Percentiles rank a stretch among this genome's conserved stretches.
phyloP scores from a whole-genome alignment of 2,113 vertebrate species.

The Otocyon megalotis region DNA sequence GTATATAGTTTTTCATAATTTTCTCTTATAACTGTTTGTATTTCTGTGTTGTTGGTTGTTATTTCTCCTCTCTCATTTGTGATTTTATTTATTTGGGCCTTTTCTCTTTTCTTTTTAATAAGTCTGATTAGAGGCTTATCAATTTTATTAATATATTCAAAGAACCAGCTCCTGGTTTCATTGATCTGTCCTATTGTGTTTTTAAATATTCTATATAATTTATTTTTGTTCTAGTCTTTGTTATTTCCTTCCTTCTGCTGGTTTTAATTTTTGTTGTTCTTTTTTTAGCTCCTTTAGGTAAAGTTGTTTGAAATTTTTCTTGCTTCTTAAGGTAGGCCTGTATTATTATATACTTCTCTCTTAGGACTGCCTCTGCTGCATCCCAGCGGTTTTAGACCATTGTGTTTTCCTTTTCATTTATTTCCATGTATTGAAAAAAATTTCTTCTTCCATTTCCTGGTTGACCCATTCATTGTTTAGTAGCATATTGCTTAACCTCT shows the following conservation, averaged over 20 bases:
- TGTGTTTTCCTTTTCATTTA: background rate
- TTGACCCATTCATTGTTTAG: background rate
- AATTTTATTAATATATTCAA: background rate
- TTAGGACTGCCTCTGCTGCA: background rate
- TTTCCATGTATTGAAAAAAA: background rate
- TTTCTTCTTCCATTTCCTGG: background rate
- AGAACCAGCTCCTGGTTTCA: background rate
- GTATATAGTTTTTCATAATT: background rate
- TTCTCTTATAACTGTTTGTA: background rate
- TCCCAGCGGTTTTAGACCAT: background rate
- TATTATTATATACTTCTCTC: background rate
- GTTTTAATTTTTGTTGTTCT: background rate
- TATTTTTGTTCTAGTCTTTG: background rate
- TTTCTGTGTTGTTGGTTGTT: background rate
- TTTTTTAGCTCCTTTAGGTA: background rate
- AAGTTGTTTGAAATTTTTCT: background rate
- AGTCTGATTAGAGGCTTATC: background rate
- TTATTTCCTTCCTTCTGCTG: background rate
- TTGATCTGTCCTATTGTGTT: background rate
- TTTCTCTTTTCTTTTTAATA: background rate
- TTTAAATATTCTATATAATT: background rate
- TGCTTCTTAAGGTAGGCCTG: background rate
- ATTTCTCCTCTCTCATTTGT: background rate
- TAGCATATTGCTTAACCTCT: background rate
- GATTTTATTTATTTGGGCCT: background rate